Base-by-base conservation (phyloP, 2,888 invertebrate genomes). In the Pheosia gnoma region DNA sequence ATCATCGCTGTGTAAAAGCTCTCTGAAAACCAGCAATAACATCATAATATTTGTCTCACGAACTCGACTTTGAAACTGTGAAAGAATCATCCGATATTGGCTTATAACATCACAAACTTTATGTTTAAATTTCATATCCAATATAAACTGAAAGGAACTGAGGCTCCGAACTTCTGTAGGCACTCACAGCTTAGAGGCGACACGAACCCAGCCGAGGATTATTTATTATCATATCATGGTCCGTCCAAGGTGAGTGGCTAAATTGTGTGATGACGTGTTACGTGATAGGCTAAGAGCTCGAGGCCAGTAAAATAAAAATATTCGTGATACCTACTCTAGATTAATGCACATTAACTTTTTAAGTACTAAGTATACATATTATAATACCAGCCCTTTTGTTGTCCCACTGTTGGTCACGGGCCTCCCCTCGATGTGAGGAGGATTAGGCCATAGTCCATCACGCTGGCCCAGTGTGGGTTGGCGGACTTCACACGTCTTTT, bases 71-170 rank as follows among this genome's bases (percentile, higher is more conserved):
- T 51, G 13, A 54, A 74, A 74, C 70, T 77, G 63, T 73, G 64
- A 77, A 82, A 80, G 79, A 74, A 76, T 74, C 68, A 71, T 77
- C 74, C 75, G 71, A 78, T 78, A 79, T 80, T 79, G 75, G 81
- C 83, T 82, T 80, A 81, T 75, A 79, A 80, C 78, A 81, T 80
- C 74, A 77, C 70, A 78, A 82, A 54, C 37, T 54, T 54, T 54
- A 47, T 47, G 80, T 79, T 79, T 82, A 80, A 83, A 84, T 84
- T 84, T 84, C 81, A 81, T 85, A 86, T 84, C 85, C 82, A 86
- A 85, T 85, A 85, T 85, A 86, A 86, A 84, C 78, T 81, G 83
- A 70, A 78, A 78, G 74, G 73, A 74, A 82, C 79, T 76, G 68
- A 74, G 72, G 71, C 75, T 73, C 68, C 68, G 74, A 75, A 82